Conservation (phyloP, 2,113 vertebrate genomes). For the Lepisosteus osseus region DNA sequence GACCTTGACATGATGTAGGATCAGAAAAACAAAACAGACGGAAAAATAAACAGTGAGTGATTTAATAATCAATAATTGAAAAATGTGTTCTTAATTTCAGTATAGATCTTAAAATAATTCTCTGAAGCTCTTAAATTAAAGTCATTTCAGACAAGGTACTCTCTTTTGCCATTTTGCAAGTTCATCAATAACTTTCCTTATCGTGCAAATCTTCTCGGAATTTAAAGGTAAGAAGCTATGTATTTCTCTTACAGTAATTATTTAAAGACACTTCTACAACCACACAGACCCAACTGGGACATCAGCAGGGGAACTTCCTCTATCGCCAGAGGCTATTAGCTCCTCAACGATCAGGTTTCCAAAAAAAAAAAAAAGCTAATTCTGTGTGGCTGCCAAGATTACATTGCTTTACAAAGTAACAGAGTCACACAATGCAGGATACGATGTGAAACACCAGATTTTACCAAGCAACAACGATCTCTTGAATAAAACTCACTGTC, state of each 20-base stretch:
- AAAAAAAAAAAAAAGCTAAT: slow-evolving; percentile 10
- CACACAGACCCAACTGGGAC: neutral
- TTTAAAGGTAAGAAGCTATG: neutral
- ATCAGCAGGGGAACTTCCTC: slow-evolving; percentile 5
- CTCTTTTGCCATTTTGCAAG: neutral
- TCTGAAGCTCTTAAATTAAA: too few relatives aligned
- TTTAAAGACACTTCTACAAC: neutral
- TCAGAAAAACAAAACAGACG: neutral
- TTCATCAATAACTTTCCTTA: neutral
- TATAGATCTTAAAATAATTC: too few relatives aligned
- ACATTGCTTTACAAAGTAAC: neutral
- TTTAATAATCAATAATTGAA: too few relatives aligned
- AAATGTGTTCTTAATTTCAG: too few relatives aligned
- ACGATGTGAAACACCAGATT: too few relatives aligned
- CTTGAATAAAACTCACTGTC: too few relatives aligned
- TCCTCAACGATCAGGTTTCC: slow-evolving; percentile 3
- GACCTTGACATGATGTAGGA: neutral
- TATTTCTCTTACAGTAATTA: neutral
- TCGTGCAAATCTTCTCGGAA: neutral
- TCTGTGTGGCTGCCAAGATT: neutral
- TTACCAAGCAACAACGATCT: too few relatives aligned
- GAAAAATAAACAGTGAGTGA: neutral
- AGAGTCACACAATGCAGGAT: neutral
- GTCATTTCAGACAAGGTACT: too few relatives aligned
- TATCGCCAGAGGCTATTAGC: neutral